Conservation (phyloP, 2,113 vertebrate genomes). For the Motacilla alba region DNA sequence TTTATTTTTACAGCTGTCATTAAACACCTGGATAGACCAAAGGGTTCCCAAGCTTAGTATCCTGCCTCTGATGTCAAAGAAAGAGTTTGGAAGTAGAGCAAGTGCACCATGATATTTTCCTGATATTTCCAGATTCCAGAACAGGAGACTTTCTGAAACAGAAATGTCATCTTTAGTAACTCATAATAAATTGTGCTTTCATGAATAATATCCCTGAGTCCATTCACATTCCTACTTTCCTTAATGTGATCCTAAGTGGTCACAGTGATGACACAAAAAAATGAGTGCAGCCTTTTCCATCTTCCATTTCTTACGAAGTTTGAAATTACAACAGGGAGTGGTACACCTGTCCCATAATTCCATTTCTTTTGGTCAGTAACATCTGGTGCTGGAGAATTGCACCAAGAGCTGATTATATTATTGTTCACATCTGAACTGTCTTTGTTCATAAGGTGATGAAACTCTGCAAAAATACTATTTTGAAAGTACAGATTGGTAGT, state of each 20-base stretch:
- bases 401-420: neutral
- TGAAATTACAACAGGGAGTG: neutral
- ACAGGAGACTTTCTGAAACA: neutral
- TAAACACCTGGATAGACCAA: neutral
- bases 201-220: neutral
- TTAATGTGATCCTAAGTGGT: neutral
- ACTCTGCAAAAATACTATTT: neutral
- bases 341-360: neutral
- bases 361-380: neutral
- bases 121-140: neutral
- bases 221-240: neutral
- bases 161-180: neutral
- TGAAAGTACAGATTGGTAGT: neutral
- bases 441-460: neutral
- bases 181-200: neutral
- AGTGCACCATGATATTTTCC: neutral
- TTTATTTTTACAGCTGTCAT: neutral
- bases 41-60: neutral
- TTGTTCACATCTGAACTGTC: neutral
- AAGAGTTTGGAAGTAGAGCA: neutral
- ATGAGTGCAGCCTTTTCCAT: neutral
- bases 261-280: neutral
- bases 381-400: neutral
- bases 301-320: neutral
- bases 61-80: neutral